Evolutionary conservation across 2,797 vertebrate species (phyloP).

Genomic region (Brachymystax lenok): DNA sequence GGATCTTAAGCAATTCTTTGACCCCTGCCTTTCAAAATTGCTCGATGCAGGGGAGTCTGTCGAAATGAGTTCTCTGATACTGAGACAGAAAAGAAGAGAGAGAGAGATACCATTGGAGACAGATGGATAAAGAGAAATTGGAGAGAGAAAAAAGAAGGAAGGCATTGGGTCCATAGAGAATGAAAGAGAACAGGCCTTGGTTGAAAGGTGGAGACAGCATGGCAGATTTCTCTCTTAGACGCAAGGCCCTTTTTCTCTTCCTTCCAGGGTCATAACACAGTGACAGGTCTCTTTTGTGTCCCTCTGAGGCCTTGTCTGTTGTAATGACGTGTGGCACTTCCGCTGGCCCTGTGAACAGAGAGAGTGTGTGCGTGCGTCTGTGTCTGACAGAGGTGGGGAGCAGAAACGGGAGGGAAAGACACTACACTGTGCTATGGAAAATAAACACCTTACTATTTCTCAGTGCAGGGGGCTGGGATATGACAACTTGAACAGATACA

Average conservation of each 20-base stretch:
- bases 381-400: conserved; percentile 36
- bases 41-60: too few relatives aligned
- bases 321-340: not conserved
- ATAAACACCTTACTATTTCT: not conserved
- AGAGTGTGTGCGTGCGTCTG: conserved; percentile 29
- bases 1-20: too few relatives aligned
- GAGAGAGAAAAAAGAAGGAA: too few relatives aligned
- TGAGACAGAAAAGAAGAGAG: too few relatives aligned
- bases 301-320: not conserved
- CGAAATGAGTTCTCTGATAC: too few relatives aligned
- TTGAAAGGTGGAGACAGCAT: not conserved
- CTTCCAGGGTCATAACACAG: not conserved
- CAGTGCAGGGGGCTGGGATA: not conserved
- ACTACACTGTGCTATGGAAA: not conserved
- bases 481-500: not conserved
- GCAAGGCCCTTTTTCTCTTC: not conserved
- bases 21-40: too few relatives aligned
- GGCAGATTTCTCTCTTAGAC: not conserved
- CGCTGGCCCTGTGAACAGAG: not conserved
- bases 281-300: not conserved
- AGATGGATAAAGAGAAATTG: too few relatives aligned
- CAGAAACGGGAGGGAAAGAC: not conserved
- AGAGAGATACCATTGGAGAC: too few relatives aligned
- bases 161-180: too few relatives aligned
- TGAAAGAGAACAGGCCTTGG: not conserved